Conservation (phyloP, 2,797 vertebrate species). For the Betta splendens region DNA sequence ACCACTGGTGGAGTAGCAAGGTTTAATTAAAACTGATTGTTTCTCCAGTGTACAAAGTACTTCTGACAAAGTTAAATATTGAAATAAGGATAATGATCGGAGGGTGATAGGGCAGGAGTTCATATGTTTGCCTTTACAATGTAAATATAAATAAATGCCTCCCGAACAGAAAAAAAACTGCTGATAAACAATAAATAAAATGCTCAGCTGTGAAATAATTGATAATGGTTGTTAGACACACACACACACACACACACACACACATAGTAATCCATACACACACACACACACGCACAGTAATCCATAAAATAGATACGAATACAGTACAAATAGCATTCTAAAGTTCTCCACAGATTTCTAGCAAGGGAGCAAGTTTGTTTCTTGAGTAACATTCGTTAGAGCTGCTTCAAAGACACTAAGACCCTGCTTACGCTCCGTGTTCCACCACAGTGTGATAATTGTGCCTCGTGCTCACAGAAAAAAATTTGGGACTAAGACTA, state of each 20-base stretch:
- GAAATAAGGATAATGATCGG: too few relatives aligned
- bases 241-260: too few relatives aligned
- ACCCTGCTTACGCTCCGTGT: neutral
- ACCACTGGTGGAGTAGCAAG: too few relatives aligned
- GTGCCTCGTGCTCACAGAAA: conserved; percentile 4
- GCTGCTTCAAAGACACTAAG: conserved; percentile 31
- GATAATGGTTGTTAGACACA: too few relatives aligned
- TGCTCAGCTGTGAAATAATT: conserved; percentile 8
- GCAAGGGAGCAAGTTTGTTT: conserved; percentile 32
- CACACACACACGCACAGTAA: conserved; percentile 1
- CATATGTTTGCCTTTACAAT: neutral
- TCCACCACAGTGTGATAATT: conserved; percentile 26
- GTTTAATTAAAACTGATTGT: too few relatives aligned
- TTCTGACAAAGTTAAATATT: too few relatives aligned
- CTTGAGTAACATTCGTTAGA: conserved; percentile 29
- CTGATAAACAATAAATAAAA: neutral
- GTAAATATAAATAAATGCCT: neutral
- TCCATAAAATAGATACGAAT: too few relatives aligned
- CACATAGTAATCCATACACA: conserved; percentile 3
- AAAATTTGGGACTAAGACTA: too few relatives aligned
- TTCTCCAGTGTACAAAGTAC: too few relatives aligned
- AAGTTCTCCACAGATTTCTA: conserved; percentile 27
- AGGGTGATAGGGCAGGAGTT: neutral
- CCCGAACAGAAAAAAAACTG: neutral
- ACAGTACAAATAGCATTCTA: conserved; percentile 19